Evolutionary conservation across 1,140 invertebrate species (phyloP), one percentile per base, ranked within the genome.

Genomic region (Papilio machaon): DNA sequence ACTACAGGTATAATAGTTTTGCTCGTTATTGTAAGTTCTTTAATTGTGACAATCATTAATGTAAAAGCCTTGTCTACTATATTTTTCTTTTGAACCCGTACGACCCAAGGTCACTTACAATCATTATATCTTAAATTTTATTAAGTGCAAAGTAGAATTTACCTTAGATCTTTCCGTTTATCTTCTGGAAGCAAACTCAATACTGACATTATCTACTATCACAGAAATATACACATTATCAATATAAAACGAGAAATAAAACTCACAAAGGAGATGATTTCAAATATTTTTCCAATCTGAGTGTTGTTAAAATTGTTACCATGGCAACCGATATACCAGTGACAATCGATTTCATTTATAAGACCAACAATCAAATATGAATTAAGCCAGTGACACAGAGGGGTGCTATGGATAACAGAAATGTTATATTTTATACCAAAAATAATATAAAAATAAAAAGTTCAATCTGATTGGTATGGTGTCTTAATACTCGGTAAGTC

Each of bases 81-180:
- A 43, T 43, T 43, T 43, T 43, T 43, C 38, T 43, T 23, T 52
- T 9, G 2, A 30, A 30, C 10, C 23, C 23, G 10, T 30, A 9
- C 38, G 38, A 52, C 10, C 10, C 60, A 64, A 67, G 30, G 5
- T 35, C 30, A 17, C 52, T 67, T 11, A 35, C 64, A 70, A 13
- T 15, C 10, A 13, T n/a, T 15, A 5, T 5, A 70, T 15, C 13
- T 58, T 35, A 13, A 81, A 35, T 19, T 47, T 47, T 38, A n/a
- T 13, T 49, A 73, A 11, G 11, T 70, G 10, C 23, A 8, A 54
- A 19, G 15, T 88, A 92, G 90, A 89, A 84, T 91, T 84, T 83
- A 95, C 90, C 84, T 95, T 88, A 88, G 90, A 82, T 88, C 94
- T 81, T 90, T 95, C 88, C 89, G 90, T 93, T 89, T 95, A 91